A percentile compares a stretch with the other conserved stretches of the same genome.
Evolutionary conservation across 2,113 vertebrate genomes (phyloP).

Genomic region (Xiphophorus hellerii): DNA sequence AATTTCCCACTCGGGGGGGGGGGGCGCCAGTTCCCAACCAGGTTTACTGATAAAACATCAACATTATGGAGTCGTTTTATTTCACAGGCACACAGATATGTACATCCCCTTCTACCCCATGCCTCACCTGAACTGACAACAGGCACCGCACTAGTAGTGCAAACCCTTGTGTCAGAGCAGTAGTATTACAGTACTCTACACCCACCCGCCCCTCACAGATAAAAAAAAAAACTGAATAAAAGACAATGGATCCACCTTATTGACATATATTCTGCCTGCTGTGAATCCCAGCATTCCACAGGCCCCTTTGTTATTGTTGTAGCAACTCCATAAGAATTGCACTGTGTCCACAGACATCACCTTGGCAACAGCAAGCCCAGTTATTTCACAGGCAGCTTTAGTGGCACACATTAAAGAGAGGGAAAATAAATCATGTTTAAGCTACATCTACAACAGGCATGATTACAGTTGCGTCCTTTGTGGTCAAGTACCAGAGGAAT

Average conservation of each 20-base stretch:
- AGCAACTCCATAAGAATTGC: slow-evolving; percentile 37
- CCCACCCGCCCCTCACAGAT: slow-evolving; percentile 33
- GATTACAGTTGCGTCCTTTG: slow-evolving; percentile 57
- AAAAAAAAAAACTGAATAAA: slow-evolving; percentile 41
- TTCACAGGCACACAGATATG: slow-evolving; percentile 80
- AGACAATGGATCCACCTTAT: slow-evolving; percentile 51
- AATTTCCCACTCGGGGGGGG: slow-evolving; percentile 55
- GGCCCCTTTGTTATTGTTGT: slow-evolving; percentile 53
- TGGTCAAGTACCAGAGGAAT: slow-evolving; percentile 61
- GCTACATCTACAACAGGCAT: slow-evolving; percentile 67
- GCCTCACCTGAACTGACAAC: slow-evolving; percentile 57
- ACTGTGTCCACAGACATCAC: slow-evolving; percentile 53
- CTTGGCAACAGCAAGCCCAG: slow-evolving; percentile 61
- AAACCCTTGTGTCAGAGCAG: slow-evolving; percentile 61
- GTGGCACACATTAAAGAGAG: slow-evolving; percentile 54
- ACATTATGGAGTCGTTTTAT: slow-evolving; percentile 69
- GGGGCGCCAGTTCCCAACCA: slow-evolving; percentile 40
- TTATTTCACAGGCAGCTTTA: slow-evolving; percentile 60
- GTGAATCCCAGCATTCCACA: slow-evolving; percentile 55
- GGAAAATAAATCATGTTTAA: slow-evolving; percentile 57
- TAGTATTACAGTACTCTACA: slow-evolving; percentile 61
- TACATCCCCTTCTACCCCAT: slow-evolving; percentile 68
- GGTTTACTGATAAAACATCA: slow-evolving; percentile 75
- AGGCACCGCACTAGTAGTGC: slow-evolving; percentile 58
- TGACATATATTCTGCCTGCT: slow-evolving; percentile 36